Percentiles rank a stretch among this genome's conserved stretches.
Conservation (phyloP, 2,797 vertebrate genomes). For the Decapterus maruadsi region DNA sequence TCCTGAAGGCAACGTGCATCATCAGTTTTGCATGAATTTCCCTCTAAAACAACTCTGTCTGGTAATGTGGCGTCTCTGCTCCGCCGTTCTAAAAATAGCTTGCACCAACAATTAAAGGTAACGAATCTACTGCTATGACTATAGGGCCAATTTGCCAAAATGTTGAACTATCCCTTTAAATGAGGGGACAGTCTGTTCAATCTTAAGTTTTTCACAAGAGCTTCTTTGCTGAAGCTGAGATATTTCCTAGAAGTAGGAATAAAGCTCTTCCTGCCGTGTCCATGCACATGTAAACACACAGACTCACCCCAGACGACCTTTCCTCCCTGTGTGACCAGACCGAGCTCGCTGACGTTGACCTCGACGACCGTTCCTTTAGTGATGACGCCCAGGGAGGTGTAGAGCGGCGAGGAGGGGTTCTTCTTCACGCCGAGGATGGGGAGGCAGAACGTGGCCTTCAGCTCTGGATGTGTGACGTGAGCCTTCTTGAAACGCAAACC, state of each 20-base stretch:
- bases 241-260: not conserved
- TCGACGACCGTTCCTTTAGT: constrained; percentile 97
- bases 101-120: no score
- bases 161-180: no score
- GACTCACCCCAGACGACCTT: constrained; percentile 98
- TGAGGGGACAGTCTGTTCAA: no score
- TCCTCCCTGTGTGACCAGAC: constrained; percentile 97
- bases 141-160: no score
- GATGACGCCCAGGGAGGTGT: constrained; percentile 96
- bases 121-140: no score
- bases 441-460: constrained; percentile 98
- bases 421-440: constrained; percentile 99
- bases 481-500: constrained; percentile 98
- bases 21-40: no score
- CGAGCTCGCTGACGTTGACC: constrained; percentile 97
- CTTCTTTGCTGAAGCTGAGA: not conserved
- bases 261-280: no score
- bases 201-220: no score
- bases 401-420: constrained; percentile 97
- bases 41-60: no score
- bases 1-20: no score
- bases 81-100: no score
- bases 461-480: constrained; percentile 98
- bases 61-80: no score
- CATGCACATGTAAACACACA: not conserved